Evolutionary conservation across 1,140 invertebrate species (phyloP), one percentile per base, ranked within the genome.

Genomic region (Drosophila malerkotliana): DNA sequence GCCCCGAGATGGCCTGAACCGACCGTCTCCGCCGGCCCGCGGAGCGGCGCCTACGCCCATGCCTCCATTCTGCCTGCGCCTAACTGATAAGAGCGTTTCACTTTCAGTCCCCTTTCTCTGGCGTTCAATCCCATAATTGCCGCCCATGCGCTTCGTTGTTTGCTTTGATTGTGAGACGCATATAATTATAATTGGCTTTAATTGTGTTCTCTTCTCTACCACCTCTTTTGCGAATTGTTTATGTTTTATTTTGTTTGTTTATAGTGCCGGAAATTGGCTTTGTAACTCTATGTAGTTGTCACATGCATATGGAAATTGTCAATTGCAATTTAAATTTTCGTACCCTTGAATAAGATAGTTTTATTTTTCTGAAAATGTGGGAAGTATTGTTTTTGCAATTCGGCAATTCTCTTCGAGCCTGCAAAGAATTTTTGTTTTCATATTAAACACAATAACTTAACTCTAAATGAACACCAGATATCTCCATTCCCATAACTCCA

Each of bases 161-260:
- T 74, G 72, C 51, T 74, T 73, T 74, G 39, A 39, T 68, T 73
- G 73, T 34, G 60, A 74, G 72, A 71, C 69, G 72, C 72, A 72
- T 73, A 41, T 73, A 74, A 74, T 74, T 73, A 74, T 37, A 37
- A 37, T 37, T 37, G 34, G 34, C 34, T 37, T 37, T 37, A 37
- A 37, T 37, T 37, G 34, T 12, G 34, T n/a, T 37, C 34, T 10
- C 34, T n/a, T 1, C 34, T 3, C 12, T 10, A 10, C 34, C 10
- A 37, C 34, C 34, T 3, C 34, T 3, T n/a, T 37, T 37, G 10
- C 34, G 34, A 10, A 37, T 37, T 12, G 12, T 37, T 12, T 37
- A 10, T 37, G 34, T 37, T 37, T 37, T n/a, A n/a, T n/a, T n/a
- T n/a, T n/a, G n/a, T n/a, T n/a, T n/a, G n/a, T n/a, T n/a, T n/a